phyloP scores from a whole-genome alignment of 2,888 invertebrate species.

The Hedychridium roseum region DNA sequence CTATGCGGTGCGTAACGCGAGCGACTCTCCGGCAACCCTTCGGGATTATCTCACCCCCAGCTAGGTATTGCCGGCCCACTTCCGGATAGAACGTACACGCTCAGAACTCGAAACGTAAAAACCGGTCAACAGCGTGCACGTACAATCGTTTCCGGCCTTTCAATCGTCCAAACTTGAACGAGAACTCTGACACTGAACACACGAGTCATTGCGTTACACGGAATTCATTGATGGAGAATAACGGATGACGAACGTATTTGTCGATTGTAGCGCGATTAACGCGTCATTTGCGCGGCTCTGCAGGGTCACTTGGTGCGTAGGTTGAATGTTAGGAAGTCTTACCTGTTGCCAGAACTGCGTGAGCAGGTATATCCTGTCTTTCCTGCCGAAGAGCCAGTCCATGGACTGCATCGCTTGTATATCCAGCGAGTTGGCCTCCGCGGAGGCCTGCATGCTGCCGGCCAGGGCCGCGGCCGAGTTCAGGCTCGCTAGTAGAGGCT shows the following conservation, averaged over 20 bases:
- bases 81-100: slow-evolving; percentile 24
- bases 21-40: slow-evolving; percentile 34
- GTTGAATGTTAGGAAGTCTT: slow-evolving; percentile 57
- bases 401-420: slow-evolving; percentile 94
- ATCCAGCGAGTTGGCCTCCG: slow-evolving; percentile 85
- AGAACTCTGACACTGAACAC: not conserved
- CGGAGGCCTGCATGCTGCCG: slow-evolving; percentile 74
- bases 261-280: no score
- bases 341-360: slow-evolving; percentile 98
- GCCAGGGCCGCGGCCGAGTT: slow-evolving; percentile 66
- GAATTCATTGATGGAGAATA: not conserved
- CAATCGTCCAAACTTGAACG: not conserved
- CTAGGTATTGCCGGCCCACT: slow-evolving; percentile 28
- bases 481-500: slow-evolving; percentile 55
- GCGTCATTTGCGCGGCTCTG: no score
- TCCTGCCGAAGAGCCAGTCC: slow-evolving; percentile 97
- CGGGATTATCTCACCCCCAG: slow-evolving; percentile 38
- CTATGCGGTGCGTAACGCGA: slow-evolving; percentile 24
- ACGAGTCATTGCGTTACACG: no score
- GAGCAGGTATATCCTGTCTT: slow-evolving; percentile 91
- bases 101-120: slow-evolving; percentile 10
- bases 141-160: not conserved
- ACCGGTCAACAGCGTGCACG: not conserved
- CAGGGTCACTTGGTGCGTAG: no score
- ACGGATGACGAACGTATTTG: no score